These are phyloP conservation scores for Dicaeum eximium DNA, from an alignment of 2,113 vertebrate species.

Conservation along the genomic window DNA sequence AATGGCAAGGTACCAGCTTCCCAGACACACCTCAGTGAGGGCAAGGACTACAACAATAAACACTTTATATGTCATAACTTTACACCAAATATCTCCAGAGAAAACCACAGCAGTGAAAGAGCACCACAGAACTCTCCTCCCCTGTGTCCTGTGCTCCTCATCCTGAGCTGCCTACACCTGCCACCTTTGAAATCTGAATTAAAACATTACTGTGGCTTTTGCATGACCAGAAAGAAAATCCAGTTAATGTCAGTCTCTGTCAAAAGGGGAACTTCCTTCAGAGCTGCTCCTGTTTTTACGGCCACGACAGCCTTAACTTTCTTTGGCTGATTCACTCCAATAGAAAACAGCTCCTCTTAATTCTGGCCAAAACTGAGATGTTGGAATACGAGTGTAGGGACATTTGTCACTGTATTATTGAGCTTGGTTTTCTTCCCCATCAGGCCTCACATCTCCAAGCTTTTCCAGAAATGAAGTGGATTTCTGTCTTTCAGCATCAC, in stretches of 20 bases:
- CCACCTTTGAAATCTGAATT: not conserved
- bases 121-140: not conserved
- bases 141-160: not conserved
- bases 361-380: not conserved
- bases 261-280: not conserved
- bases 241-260: not conserved
- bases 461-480: not conserved
- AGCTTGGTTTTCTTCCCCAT: not conserved
- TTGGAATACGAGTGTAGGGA: not conserved
- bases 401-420: not conserved
- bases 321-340: not conserved
- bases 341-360: not conserved
- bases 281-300: not conserved
- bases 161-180: not conserved
- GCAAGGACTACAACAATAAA: not conserved
- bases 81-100: not conserved
- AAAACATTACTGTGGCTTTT: not conserved
- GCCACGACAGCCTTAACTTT: not conserved
- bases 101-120: not conserved
- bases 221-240: not conserved
- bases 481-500: not conserved
- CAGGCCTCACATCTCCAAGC: not conserved
- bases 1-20: not conserved
- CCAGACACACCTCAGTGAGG: not conserved
- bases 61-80: not conserved